These are phyloP conservation scores for Saturnia japonica DNA, from an alignment of 2,888 invertebrate species.

Conservation along the genomic window DNA sequence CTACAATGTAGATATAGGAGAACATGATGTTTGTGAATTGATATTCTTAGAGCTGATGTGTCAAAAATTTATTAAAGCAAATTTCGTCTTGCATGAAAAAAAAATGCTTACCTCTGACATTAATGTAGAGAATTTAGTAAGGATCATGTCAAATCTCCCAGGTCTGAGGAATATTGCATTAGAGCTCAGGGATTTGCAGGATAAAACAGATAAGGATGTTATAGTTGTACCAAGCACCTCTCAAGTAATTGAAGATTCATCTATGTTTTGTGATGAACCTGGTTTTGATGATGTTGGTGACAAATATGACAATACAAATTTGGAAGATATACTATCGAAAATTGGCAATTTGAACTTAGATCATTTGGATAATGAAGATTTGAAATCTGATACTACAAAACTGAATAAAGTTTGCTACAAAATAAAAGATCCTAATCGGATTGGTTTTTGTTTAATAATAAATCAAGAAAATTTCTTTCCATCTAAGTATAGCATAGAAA, in stretches of 20 bases:
- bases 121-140: conserved; percentile 50
- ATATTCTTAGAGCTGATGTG: conserved; percentile 66
- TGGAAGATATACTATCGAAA: not conserved
- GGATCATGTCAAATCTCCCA: conserved; percentile 57
- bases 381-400: conserved; percentile 56
- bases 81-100: conserved; percentile 36
- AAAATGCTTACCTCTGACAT: conserved; percentile 37
- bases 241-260: conserved; percentile 1
- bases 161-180: conserved; percentile 48
- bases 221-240: conserved; percentile 23
- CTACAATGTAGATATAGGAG: conserved; percentile 53
- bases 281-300: not conserved
- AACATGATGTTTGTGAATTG: conserved; percentile 64
- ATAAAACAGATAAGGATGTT: conserved; percentile 37
- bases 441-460: conserved; percentile 70
- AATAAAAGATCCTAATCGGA: conserved; percentile 58
- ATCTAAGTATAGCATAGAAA: conserved; percentile 59
- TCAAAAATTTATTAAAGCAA: conserved; percentile 57
- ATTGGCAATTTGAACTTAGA: conserved; percentile 29
- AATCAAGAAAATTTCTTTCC: conserved; percentile 71
- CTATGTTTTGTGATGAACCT: conserved; percentile 13
- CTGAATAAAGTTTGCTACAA: conserved; percentile 48
- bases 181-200: conserved; percentile 52
- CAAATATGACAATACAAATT: conserved; percentile 4
- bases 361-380: conserved; percentile 46